A percentile compares a stretch with the other conserved stretches of the same genome.
Evolutionary conservation across 2,888 invertebrate genomes (phyloP).

Genomic region (Temnothorax ravouxi): DNA sequence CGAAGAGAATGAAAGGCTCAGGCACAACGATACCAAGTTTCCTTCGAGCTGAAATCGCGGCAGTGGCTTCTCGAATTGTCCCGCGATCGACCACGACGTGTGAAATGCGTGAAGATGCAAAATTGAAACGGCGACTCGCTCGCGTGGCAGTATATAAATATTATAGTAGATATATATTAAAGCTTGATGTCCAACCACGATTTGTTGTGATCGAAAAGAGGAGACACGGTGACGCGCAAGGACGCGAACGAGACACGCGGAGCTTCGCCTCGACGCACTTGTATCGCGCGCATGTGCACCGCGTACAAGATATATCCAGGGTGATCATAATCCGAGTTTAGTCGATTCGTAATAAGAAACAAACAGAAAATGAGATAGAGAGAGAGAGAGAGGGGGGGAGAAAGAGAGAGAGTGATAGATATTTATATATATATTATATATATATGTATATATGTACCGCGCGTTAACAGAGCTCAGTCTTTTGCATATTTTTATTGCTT

Average conservation of each 20-base stretch:
- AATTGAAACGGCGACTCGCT: slow-evolving; percentile 21
- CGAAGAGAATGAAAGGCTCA: slow-evolving; percentile 20
- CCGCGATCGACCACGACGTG: slow-evolving; percentile 6
- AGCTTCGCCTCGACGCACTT: slow-evolving; percentile 59
- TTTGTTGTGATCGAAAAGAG: slow-evolving; percentile 35
- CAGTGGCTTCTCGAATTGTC: slow-evolving; percentile 12
- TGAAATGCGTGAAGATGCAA: neutral
- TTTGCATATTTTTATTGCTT: slow-evolving; percentile 77
- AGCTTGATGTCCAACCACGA: slow-evolving; percentile 24
- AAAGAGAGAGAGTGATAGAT: slow-evolving; percentile 33
- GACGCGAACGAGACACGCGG: slow-evolving; percentile 38
- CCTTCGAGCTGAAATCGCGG: neutral
- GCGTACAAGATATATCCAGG: slow-evolving; percentile 62
- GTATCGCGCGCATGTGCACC: slow-evolving; percentile 45
- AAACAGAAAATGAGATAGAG: slow-evolving; percentile 14
- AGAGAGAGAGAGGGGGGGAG: slow-evolving; percentile 36
- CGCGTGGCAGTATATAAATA: slow-evolving; percentile 36
- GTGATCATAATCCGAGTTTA: slow-evolving; percentile 68
- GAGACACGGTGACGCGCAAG: slow-evolving; percentile 12
- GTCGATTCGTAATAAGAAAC: slow-evolving; percentile 59
- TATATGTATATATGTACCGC: slow-evolving; percentile 45
- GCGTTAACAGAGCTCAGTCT: slow-evolving; percentile 68
- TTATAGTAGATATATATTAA: slow-evolving; percentile 52
- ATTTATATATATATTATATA: slow-evolving; percentile 50
- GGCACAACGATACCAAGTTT: slow-evolving; percentile 16